Conservation (phyloP, 2,888 invertebrate species). For the Phytoseiulus persimilis region DNA sequence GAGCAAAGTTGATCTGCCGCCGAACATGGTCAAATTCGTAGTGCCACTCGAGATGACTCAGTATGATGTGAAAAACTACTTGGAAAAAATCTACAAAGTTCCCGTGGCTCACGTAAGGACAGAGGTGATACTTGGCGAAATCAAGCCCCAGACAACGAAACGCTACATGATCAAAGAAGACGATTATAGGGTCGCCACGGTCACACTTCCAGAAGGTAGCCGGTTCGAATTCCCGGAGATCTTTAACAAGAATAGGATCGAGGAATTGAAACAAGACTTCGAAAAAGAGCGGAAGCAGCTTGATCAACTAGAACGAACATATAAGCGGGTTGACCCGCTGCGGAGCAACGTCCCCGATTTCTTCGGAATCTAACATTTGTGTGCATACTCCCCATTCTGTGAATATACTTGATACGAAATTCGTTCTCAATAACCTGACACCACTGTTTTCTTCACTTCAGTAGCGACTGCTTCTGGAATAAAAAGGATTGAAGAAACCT, state of each 20-base stretch:
- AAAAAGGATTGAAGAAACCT: no score
- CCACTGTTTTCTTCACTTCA: not conserved
- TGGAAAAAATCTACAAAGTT: conserved; percentile 88
- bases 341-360: conserved; percentile 45
- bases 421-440: not conserved
- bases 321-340: conserved; percentile 42
- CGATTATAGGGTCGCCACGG: conserved; percentile 70
- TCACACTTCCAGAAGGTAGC: conserved; percentile 62
- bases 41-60: conserved; percentile 91
- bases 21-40: conserved; percentile 74
- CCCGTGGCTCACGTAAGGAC: conserved; percentile 69
- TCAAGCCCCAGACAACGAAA: conserved; percentile 57
- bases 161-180: conserved; percentile 70
- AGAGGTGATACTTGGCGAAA: conserved; percentile 56
- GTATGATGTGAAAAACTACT: conserved; percentile 77
- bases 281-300: conserved; percentile 60
- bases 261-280: conserved; percentile 56
- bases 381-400: no score
- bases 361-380: conserved; percentile 44
- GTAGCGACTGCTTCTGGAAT: not conserved
- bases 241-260: conserved; percentile 52
- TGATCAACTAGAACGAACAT: conserved; percentile 47
- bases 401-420: not conserved
- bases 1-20: conserved; percentile 60
- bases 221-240: conserved; percentile 70